phyloP scores from a whole-genome alignment of 2,113 vertebrate genomes.

The Carassius auratus region DNA sequence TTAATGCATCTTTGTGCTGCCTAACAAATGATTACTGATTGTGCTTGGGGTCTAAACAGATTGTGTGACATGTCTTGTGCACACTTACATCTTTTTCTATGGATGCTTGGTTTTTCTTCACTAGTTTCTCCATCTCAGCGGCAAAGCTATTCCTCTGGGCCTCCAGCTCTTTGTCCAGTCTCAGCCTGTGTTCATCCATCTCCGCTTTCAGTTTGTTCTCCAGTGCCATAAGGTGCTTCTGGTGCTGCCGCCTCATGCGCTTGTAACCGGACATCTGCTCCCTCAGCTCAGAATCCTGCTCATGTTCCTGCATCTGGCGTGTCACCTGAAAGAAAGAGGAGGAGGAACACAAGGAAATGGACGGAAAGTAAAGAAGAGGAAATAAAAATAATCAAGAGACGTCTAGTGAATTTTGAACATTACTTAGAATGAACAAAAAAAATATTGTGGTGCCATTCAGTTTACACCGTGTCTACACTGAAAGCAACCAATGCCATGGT shows the following conservation, averaged over 20 bases:
- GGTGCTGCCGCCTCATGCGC: conserved; percentile 97
- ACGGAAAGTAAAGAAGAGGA: background rate
- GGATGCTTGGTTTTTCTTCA: conserved; percentile 94
- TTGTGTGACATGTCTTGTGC: background rate
- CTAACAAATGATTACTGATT: background rate
- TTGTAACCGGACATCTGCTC: conserved; percentile 99
- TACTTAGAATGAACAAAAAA: background rate
- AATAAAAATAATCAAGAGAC: background rate
- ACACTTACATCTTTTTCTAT: conserved; percentile 95
- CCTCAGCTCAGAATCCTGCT: conserved; percentile 95
- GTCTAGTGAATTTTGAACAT: background rate
- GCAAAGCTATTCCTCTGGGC: conserved; percentile 94
- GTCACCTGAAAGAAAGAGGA: conserved; percentile 81
- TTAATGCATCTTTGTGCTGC: background rate
- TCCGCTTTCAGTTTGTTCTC: conserved; percentile 98
- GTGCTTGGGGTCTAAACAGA: background rate
- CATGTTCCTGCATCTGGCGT: conserved; percentile 97
- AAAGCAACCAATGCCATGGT: background rate
- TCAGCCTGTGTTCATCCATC: conserved; percentile 97
- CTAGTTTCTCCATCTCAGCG: conserved; percentile 96
- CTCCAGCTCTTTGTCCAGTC: conserved; percentile 98
- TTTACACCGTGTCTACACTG: background rate
- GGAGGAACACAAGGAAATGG: background rate
- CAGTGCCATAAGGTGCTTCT: conserved; percentile 96
- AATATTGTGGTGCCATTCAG: background rate